Evolutionary conservation across 2,113 vertebrate species (phyloP).

Genomic region (Clarias gariepinus): DNA sequence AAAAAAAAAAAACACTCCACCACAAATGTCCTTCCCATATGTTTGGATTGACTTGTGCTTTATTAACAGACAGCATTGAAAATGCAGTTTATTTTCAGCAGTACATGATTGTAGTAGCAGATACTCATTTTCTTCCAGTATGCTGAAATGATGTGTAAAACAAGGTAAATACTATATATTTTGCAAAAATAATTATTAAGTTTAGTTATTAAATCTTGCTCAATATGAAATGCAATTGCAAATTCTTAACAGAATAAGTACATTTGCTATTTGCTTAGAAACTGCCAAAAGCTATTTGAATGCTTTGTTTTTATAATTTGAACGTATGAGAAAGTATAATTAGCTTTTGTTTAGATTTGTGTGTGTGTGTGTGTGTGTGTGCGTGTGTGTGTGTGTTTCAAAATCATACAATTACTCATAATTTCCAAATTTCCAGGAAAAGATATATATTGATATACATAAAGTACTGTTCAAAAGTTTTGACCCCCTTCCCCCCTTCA

Average conservation of each 20-base stretch:
- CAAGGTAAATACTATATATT: background rate
- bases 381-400: too few relatives aligned
- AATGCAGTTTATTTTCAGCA: background rate
- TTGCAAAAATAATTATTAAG: background rate
- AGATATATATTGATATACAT: too few relatives aligned
- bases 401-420: too few relatives aligned
- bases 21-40: background rate
- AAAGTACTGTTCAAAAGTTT: too few relatives aligned
- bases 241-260: background rate
- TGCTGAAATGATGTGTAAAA: background rate
- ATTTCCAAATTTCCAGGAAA: too few relatives aligned
- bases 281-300: too few relatives aligned
- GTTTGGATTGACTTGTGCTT: background rate
- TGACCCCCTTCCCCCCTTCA: too few relatives aligned
- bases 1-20: background rate
- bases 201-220: background rate
- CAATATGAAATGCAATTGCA: background rate
- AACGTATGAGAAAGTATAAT: too few relatives aligned
- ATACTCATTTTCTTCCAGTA: background rate
- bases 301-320: too few relatives aligned
- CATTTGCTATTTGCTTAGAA: background rate
- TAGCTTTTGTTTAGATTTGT: too few relatives aligned
- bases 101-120: background rate
- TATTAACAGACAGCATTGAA: background rate
- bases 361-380: too few relatives aligned